These are phyloP conservation scores for Cataglyphis cursor DNA, from an alignment of 2,888 invertebrate genomes.

Conservation along the genomic window DNA sequence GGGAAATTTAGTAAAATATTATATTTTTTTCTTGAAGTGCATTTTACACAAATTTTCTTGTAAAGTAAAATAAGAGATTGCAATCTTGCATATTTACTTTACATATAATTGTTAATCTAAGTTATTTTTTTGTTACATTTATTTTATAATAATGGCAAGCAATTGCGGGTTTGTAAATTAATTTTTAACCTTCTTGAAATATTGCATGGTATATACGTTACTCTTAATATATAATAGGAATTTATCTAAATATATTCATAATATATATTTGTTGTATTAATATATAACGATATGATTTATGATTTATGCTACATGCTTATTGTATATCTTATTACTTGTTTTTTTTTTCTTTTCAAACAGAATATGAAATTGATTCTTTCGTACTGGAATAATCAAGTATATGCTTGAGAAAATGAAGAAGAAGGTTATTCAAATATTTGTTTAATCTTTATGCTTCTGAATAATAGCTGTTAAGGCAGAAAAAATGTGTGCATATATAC, in stretches of 20 bases:
- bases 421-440: slow-evolving; percentile 26
- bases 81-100: not conserved
- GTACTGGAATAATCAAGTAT: slow-evolving; percentile 4
- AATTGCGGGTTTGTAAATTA: not conserved
- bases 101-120: not conserved
- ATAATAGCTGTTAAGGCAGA: not conserved
- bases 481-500: not conserved
- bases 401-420: slow-evolving; percentile 26
- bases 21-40: not conserved
- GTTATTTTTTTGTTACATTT: not conserved
- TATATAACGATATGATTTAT: too few species aligned
- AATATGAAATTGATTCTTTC: slow-evolving; percentile 18
- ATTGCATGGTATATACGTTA: not conserved
- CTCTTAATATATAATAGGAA: not conserved
- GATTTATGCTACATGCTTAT: not conserved
- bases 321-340: slow-evolving; percentile 1
- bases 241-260: not conserved
- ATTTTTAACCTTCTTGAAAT: not conserved
- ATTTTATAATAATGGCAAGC: not conserved
- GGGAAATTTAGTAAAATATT: not conserved
- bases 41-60: not conserved
- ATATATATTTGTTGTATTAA: not conserved
- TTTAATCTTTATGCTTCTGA: not conserved
- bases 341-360: not conserved
- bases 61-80: not conserved